Percentiles rank a stretch among this genome's conserved stretches.
Conservation (phyloP, 2,888 invertebrate genomes). For the Habroteleia sp. region DNA sequence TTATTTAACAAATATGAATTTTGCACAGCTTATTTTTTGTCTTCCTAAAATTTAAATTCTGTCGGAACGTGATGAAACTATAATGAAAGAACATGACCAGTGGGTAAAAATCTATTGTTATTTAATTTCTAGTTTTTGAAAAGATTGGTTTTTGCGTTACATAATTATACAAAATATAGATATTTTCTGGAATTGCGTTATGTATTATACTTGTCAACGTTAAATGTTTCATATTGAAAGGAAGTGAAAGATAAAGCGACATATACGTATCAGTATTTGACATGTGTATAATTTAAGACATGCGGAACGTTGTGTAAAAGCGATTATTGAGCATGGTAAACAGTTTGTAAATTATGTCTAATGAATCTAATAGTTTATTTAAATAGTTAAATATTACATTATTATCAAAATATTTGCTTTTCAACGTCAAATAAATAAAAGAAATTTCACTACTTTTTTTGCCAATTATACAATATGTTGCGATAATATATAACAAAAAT, state of each 20-base stretch:
- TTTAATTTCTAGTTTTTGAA: neutral
- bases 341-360: constrained; percentile 19
- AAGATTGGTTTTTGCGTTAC: constrained; percentile 1
- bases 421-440: neutral
- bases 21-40: neutral
- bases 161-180: constrained; percentile 8
- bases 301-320: constrained; percentile 26
- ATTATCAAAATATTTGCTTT: neutral
- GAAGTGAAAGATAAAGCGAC: constrained; percentile 32
- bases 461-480: neutral
- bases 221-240: constrained; percentile 21
- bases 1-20: neutral
- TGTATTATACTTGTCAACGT: constrained; percentile 20
- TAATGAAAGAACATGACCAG: too few species aligned
- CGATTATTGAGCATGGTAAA: constrained; percentile 26
- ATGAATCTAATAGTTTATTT: constrained; percentile 4
- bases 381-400: constrained; percentile 11
- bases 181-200: constrained; percentile 10
- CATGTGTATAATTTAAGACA: constrained; percentile 28
- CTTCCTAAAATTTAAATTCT: neutral
- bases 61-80: constrained; percentile 8
- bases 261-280: constrained; percentile 22
- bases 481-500: too few species aligned
- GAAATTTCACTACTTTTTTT: neutral
- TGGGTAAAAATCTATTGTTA: constrained; percentile 3